phyloP scores from a whole-genome alignment of 2,888 invertebrate species.

The Neoaliturus tenellus region DNA sequence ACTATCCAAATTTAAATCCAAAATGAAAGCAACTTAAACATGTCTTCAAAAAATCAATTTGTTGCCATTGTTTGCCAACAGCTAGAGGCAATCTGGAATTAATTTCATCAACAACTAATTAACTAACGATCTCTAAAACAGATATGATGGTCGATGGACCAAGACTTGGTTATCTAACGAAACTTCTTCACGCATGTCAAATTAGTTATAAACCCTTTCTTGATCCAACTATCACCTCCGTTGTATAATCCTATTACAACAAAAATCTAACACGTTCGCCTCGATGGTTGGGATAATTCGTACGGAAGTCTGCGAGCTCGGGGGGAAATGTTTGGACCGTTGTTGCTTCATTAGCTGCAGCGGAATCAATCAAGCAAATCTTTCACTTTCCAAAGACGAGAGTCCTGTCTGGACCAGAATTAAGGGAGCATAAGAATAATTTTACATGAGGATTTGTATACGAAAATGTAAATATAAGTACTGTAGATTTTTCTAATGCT shows the following conservation, averaged over 20 bases:
- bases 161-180: background rate
- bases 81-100: too few relatives aligned
- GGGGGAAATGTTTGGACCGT: background rate
- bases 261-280: background rate
- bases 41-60: too few relatives aligned
- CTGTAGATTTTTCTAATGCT: too few relatives aligned
- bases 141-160: background rate
- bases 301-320: background rate
- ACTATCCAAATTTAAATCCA: too few relatives aligned
- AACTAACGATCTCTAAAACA: too few relatives aligned
- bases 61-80: too few relatives aligned
- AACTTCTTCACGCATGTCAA: background rate
- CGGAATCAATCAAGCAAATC: background rate
- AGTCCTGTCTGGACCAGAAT: background rate
- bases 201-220: background rate
- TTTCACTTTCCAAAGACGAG: background rate
- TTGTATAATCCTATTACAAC: background rate
- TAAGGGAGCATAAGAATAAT: too few relatives aligned
- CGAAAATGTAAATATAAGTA: too few relatives aligned
- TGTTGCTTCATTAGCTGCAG: background rate
- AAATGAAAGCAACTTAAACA: too few relatives aligned
- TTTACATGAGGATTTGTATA: too few relatives aligned
- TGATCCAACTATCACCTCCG: background rate
- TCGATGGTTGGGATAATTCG: background rate
- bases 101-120: too few relatives aligned